Percentiles rank a stretch among this genome's conserved stretches.
phyloP scores from a whole-genome alignment of 2,888 invertebrate species.

The Onchidella celtica region DNA sequence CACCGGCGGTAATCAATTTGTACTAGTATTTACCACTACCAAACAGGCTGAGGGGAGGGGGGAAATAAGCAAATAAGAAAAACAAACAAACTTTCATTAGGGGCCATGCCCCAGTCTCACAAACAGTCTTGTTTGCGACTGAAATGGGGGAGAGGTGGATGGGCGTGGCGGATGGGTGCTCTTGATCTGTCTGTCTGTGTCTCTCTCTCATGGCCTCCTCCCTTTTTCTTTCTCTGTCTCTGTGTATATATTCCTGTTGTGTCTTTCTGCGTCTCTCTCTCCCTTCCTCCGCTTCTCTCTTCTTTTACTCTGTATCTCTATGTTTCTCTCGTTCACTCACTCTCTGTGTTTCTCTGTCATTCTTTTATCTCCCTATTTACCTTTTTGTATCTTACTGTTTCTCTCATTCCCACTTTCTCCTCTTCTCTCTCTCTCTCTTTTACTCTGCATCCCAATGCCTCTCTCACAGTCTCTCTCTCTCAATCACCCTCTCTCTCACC shows the following conservation, averaged over 20 bases:
- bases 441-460: not conserved
- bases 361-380: not conserved
- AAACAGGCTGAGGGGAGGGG: too few relatives aligned
- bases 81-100: too few relatives aligned
- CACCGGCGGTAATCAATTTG: too few relatives aligned
- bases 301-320: not conserved
- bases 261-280: not conserved
- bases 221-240: not conserved
- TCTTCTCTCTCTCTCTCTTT: not conserved
- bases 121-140: too few relatives aligned
- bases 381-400: not conserved
- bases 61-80: too few relatives aligned
- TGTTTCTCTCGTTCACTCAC: not conserved
- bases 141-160: too few relatives aligned
- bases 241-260: not conserved
- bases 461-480: not conserved
- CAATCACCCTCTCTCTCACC: too few relatives aligned
- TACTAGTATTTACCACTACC: too few relatives aligned
- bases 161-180: too few relatives aligned
- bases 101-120: too few relatives aligned
- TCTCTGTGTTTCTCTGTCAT: not conserved
- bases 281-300: not conserved
- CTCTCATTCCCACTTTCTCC: not conserved
- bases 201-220: not conserved
- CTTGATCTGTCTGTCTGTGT: too few relatives aligned